Conservation (phyloP, 1,140 invertebrate species). For the Drosophila hydei region DNA sequence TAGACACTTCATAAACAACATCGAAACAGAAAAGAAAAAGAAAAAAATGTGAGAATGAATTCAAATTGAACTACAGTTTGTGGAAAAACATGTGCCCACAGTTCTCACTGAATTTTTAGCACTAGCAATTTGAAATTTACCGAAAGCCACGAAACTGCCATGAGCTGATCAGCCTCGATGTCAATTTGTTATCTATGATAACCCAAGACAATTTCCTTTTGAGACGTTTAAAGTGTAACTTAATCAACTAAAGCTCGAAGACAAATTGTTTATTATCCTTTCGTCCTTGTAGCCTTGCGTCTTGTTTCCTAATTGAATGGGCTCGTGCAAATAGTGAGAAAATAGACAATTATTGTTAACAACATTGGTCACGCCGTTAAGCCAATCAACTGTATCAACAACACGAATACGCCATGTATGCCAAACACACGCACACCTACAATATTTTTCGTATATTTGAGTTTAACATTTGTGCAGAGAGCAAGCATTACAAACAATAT, state of each 20-base stretch:
- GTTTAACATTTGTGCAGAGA: slow-evolving; percentile 57
- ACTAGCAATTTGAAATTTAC: slow-evolving; percentile 1
- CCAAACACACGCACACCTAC: slow-evolving; percentile 27
- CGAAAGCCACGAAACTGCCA: neutral
- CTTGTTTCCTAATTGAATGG: slow-evolving; percentile 53
- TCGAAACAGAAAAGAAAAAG: slow-evolving; percentile 18
- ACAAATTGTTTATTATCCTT: slow-evolving; percentile 6
- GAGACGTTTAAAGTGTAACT: slow-evolving; percentile 9
- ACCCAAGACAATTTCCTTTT: neutral
- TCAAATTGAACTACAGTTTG: slow-evolving; percentile 37
- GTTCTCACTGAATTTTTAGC: slow-evolving; percentile 19
- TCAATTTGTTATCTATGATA: neutral
- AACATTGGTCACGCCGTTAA: slow-evolving; percentile 57
- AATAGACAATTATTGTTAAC: slow-evolving; percentile 69
- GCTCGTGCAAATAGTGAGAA: slow-evolving; percentile 48
- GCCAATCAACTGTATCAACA: slow-evolving; percentile 78
- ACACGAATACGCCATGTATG: slow-evolving; percentile 66
- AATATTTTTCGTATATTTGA: slow-evolving; percentile 56
- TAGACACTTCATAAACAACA: slow-evolving; percentile 74
- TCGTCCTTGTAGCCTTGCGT: slow-evolving; percentile 6
- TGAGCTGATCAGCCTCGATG: neutral
- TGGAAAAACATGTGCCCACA: slow-evolving; percentile 22
- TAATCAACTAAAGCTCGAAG: slow-evolving; percentile 29
- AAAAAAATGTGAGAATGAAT: slow-evolving; percentile 7
- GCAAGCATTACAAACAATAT: slow-evolving; percentile 29